A percentile compares a stretch with the other conserved stretches of the same genome.
phyloP scores from a whole-genome alignment of 1,140 invertebrate species.

The Eufriesea mexicana region DNA sequence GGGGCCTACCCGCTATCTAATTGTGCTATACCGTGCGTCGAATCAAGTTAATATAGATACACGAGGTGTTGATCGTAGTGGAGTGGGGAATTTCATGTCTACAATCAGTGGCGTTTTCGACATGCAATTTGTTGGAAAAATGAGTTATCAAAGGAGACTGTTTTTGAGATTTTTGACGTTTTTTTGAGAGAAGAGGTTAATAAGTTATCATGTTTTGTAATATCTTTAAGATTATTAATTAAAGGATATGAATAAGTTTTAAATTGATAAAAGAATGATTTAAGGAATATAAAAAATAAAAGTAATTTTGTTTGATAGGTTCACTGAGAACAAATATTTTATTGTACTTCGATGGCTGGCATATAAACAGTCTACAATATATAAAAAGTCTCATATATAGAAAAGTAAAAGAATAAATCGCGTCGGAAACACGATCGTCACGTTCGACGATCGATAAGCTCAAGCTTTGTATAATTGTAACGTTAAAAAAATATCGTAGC shows the following conservation, averaged over 20 bases:
- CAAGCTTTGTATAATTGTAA: neutral
- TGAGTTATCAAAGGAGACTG: too few species aligned
- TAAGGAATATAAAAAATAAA: neutral
- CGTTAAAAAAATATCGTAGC: neutral
- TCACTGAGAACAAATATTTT: conserved; percentile 15
- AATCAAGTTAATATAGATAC: neutral
- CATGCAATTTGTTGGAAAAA: too few species aligned
- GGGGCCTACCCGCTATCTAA: neutral
- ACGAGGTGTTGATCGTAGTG: neutral
- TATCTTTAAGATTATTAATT: too few species aligned
- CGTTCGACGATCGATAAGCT: neutral
- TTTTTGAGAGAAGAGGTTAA: too few species aligned
- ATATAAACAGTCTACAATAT: conserved; percentile 29
- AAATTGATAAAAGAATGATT: too few species aligned
- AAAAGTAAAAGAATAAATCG: conserved; percentile 35
- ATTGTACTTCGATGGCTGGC: conserved; percentile 27
- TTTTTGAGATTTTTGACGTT: too few species aligned
- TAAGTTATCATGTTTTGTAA: too few species aligned
- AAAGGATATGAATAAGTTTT: too few species aligned
- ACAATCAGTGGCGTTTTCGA: neutral
- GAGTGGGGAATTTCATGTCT: neutral
- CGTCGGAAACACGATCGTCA: neutral
- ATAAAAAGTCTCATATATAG: conserved; percentile 36
- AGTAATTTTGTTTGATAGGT: too few species aligned
- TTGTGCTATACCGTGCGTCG: neutral